Evolutionary conservation across 2,113 vertebrate genomes (phyloP).

Genomic region (Carettochelys insculpta): DNA sequence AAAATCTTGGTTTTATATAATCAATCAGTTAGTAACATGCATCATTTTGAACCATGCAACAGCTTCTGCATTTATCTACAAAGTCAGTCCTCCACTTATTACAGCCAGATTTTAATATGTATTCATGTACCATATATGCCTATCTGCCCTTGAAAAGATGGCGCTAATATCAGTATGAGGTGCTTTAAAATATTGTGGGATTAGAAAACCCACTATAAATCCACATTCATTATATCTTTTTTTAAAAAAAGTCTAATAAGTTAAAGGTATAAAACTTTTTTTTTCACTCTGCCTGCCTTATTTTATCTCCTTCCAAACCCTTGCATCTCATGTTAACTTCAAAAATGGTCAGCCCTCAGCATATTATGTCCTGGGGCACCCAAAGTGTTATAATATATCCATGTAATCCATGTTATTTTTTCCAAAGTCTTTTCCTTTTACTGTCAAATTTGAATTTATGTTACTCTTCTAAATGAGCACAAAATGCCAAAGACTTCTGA

Average conservation of each 20-base stretch:
- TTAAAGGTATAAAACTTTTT: accelerated
- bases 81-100: background rate
- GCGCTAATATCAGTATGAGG: accelerated
- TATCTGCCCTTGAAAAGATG: background rate
- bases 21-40: background rate
- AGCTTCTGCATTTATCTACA: background rate
- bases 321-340: accelerated
- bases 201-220: background rate
- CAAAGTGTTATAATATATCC: background rate
- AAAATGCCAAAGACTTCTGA: background rate
- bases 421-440: background rate
- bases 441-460: background rate
- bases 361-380: accelerated
- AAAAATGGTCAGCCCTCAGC: accelerated
- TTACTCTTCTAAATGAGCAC: background rate
- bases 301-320: accelerated
- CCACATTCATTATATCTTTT: background rate
- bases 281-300: background rate
- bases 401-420: background rate
- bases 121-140: background rate
- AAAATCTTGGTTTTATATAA: background rate
- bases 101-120: background rate
- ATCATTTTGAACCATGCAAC: background rate
- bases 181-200: background rate
- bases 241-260: background rate